Evolutionary conservation across 2,888 invertebrate genomes (phyloP), one percentile per base, ranked within the genome.

Genomic region (Margaritifera margaritifera): DNA sequence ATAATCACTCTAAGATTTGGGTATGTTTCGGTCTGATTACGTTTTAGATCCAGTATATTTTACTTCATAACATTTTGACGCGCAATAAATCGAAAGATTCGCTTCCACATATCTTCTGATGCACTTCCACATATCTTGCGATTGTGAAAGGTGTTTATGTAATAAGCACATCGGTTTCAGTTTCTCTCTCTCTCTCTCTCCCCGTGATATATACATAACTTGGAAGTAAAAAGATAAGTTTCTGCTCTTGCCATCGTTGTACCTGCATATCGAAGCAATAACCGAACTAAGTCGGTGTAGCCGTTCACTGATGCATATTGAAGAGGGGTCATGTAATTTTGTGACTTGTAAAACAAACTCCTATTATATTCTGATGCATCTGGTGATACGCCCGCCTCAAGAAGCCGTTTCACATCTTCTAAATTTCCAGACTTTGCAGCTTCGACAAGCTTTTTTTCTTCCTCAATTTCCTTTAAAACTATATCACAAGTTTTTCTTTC

Each of bases 301-400:
- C 84, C 85, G 53, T 74, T 74, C 25, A 71, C 74, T 19, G 82
- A 83, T 20, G 86, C 83, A 64, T 77, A 80, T 61, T 87, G 87
- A 6, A 88, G 76, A 6, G 88, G 88, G 6, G 87, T 87, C 71
- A 84, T 77, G 77, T 87, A 88, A 74, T 88, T 88, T 79, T 87
- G 82, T 0, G 87, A 86, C 24, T 83, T 85, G 74, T 88, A 88
- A 68, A 87, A 88, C 66, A 88, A 65, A 62, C 81, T 80, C 68
- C 83, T 81, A 68, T 87, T 87, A 66, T 85, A 87, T 68, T 87
- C 87, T 22, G 82, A 79, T 5, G 87, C 83, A 78, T 87, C 84
- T 15, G 86, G 84, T 19, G 85, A 83, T 6, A 82, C 83, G 8
- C 87, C 86, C 19, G 66, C 66, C 31, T 81, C 72, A 5, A 87